Base-by-base conservation (phyloP, 92 coral and sea anemone species). In the Meandrina meandrites region DNA sequence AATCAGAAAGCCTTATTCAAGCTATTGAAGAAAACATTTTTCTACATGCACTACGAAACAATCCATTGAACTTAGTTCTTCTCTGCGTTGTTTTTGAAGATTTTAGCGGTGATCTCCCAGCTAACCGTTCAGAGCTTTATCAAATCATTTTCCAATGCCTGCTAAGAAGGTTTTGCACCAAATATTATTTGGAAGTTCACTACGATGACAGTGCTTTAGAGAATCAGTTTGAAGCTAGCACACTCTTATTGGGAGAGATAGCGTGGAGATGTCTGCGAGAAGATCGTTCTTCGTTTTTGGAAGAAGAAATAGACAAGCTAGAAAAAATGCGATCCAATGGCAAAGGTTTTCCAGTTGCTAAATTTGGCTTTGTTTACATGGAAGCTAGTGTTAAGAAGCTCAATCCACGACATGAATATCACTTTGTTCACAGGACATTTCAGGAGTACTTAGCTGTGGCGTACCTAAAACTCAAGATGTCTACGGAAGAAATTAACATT, bases 21-120 rank as follows among this genome's bases (percentile, higher is more conserved):
- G 47, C 75, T 12, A 69, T 81, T 0, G 0, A 51, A 51, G 34
- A 31, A 50, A 70, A 82, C 22, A 5, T 21, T 12, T 13, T 48
- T 0, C 37, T 82, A 32, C 68, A 31, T 34, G 86, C 47, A 0
- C 69, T 82, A 0, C 47, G 67, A 35, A 82, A 19, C 19, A 82
- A 82, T 71, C 86, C 86, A 0, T 30, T 82, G 24, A 50, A 71
- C 47, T n/a, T 82, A 21, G 79, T 82, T 51, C 86, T 82, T n/a
- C 78, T 82, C 4, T 82, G 86, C 18, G 69, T 82, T 22, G 32
- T 82, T 18, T 82, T 48, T 32, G 86, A 82, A 27, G 86, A 82
- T 53, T 54, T 30, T 32, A 17, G 32, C 1, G 86, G 86, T n/a
- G 19, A 70, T 4, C 53, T 82, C 15, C 86, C 86, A 12, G 47